Base-by-base conservation (phyloP, 2,888 invertebrate genomes). In the Drosophila monieri region DNA sequence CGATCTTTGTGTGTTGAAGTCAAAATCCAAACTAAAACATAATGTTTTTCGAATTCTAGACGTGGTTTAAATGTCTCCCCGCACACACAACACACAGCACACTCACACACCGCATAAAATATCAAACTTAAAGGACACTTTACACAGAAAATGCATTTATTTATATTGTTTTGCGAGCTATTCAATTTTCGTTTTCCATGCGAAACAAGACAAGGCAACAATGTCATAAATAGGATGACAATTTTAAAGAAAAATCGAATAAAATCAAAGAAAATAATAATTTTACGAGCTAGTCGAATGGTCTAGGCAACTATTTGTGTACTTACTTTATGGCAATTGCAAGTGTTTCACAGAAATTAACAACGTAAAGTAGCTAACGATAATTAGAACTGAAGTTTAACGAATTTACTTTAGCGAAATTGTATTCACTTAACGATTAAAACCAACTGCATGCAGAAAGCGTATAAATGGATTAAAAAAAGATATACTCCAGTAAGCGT, bases 391-490 rank as follows among this genome's bases (percentile, higher is more conserved):
- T 89, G 89, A 85, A 81, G 89, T 85, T 85, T 78, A 88, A 89
- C 90, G 90, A 90, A 90, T 90, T 89, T 89, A 90, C 90, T 90
- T 89, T 90, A 89, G 78, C 69, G 55, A 88, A 87, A 87, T 73
- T 78, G 87, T 88, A 84, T 88, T 86, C 78, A 88, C 73, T 65
- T 56, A 51, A 57, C 46, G 52, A 57, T n/a, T 56, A 58, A 51
- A 21, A 41, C 18, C 1, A 41, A 10, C 49, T 41, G 57, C 57
- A 51, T 57, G 49, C 41, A 43, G 32, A 49, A 53, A 52, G 56
- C 21, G 44, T 54, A 43, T 54, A 46, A 60, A 46, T 27, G 43
- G 27, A 12, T 46, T 59, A 46, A 30, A 47, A 54, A 53, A 54
- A 12, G 43, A 43, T 43, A 59, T 60, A 60, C 39, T 60, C 60